Conservation (phyloP, 2,113 vertebrate species). For the Sclerurus mexicanus region DNA sequence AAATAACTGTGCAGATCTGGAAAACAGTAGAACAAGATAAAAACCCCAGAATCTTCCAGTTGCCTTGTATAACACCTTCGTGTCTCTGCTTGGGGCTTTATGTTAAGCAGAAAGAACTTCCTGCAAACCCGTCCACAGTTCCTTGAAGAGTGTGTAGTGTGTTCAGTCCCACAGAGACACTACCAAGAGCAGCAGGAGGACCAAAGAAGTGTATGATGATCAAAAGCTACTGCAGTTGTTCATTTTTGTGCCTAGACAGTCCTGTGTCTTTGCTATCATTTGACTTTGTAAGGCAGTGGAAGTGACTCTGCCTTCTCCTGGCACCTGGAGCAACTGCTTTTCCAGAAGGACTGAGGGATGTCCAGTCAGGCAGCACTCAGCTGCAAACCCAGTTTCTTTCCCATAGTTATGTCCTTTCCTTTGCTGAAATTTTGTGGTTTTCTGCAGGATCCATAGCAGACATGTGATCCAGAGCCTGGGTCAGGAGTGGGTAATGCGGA, state of each 20-base stretch:
- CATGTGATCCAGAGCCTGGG: rapidly evolving
- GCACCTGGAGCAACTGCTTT: background rate
- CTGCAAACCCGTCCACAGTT: background rate
- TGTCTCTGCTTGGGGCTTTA: background rate
- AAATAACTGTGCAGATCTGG: background rate
- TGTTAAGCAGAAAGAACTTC: background rate
- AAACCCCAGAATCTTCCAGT: background rate
- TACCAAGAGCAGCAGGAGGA: background rate
- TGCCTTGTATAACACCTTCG: background rate
- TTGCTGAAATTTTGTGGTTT: background rate
- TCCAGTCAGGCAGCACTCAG: background rate
- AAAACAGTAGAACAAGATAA: background rate
- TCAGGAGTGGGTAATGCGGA: background rate
- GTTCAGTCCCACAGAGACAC: background rate
- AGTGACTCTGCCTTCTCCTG: background rate
- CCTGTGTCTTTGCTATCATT: background rate
- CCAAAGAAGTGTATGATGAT: background rate
- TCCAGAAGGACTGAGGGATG: background rate
- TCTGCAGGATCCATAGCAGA: background rate
- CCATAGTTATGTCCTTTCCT: background rate
- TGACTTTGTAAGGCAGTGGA: background rate
- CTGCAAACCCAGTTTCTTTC: background rate
- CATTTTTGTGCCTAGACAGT: background rate
- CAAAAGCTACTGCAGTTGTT: background rate
- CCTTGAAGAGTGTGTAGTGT: background rate